These are phyloP conservation scores for Drosophila nikananu DNA, from an alignment of 1,140 invertebrate genomes.

Conservation along the genomic window DNA sequence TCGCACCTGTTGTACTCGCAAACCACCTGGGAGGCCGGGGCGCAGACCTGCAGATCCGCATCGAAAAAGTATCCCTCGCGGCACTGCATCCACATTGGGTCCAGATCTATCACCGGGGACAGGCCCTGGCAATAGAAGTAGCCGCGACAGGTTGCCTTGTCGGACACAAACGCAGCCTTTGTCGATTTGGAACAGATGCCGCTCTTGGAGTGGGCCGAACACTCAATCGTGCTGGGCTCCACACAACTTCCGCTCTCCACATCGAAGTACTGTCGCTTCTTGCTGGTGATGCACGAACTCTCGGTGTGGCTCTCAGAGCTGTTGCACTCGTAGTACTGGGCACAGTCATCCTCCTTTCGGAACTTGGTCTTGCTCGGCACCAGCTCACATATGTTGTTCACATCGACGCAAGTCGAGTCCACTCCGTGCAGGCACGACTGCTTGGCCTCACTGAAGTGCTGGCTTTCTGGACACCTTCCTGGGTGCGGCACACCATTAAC, in stretches of 20 bases:
- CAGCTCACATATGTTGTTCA: slow-evolving; percentile 70
- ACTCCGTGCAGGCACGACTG: slow-evolving; percentile 51
- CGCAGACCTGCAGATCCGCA: slow-evolving; percentile 32
- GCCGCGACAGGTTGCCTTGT: slow-evolving; percentile 72
- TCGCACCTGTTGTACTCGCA: slow-evolving; percentile 76
- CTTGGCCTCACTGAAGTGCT: slow-evolving; percentile 61
- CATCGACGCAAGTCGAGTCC: slow-evolving; percentile 63
- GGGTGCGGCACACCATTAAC: slow-evolving; percentile 25
- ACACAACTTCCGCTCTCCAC: slow-evolving; percentile 50
- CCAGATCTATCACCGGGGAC: slow-evolving; percentile 44
- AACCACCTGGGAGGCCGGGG: slow-evolving; percentile 41
- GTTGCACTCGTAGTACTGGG: slow-evolving; percentile 62
- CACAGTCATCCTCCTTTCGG: slow-evolving; percentile 61
- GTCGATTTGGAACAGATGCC: slow-evolving; percentile 7
- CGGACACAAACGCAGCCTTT: slow-evolving; percentile 11
- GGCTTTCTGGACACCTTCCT: slow-evolving; percentile 35
- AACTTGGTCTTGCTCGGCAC: slow-evolving; percentile 56
- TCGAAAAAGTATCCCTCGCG: slow-evolving; percentile 67
- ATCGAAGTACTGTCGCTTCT: slow-evolving; percentile 50
- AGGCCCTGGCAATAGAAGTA: slow-evolving; percentile 65
- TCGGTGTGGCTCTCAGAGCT: slow-evolving; percentile 21
- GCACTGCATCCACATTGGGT: slow-evolving; percentile 68
- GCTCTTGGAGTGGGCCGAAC: slow-evolving; percentile 54
- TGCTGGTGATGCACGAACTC: slow-evolving; percentile 22
- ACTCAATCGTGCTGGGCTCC: slow-evolving; percentile 30